Conservation (phyloP, 2,888 invertebrate genomes). For the Pteria penguin region DNA sequence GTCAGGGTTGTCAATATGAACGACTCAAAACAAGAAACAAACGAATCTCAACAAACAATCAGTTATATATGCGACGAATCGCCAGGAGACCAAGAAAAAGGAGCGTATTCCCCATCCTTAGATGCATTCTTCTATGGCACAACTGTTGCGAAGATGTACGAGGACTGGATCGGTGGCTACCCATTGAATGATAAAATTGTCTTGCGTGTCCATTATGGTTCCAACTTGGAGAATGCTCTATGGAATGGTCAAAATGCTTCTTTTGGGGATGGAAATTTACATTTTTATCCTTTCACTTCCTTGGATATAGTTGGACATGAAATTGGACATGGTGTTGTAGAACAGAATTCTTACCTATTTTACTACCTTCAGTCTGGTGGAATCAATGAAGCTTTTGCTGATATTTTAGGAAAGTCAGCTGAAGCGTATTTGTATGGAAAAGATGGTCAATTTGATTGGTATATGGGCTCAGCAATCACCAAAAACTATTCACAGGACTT, state of each 20-base stretch:
- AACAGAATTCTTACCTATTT: constrained; percentile 53
- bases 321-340: constrained; percentile 62
- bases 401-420: constrained; percentile 60
- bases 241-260: constrained; percentile 61
- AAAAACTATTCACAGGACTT: constrained; percentile 42
- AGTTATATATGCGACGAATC: constrained; percentile 51
- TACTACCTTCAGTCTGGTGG: constrained; percentile 62
- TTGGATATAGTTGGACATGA: constrained; percentile 64
- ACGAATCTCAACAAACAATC: constrained; percentile 33
- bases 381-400: constrained; percentile 66
- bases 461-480: constrained; percentile 47
- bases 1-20: constrained; percentile 59
- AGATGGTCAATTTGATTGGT: constrained; percentile 47
- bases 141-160: constrained; percentile 57
- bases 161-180: constrained; percentile 54
- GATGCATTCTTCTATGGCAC: constrained; percentile 61
- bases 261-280: constrained; percentile 59
- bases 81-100: constrained; percentile 54
- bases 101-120: constrained; percentile 55
- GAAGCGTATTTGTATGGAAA: constrained; percentile 44
- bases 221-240: constrained; percentile 58
- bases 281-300: constrained; percentile 55
- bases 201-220: constrained; percentile 60
- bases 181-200: constrained; percentile 46
- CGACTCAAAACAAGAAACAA: constrained; percentile 5